These are phyloP conservation scores for Aphaenogaster ashmeadi DNA, from an alignment of 1,140 invertebrate genomes.

Conservation along the genomic window DNA sequence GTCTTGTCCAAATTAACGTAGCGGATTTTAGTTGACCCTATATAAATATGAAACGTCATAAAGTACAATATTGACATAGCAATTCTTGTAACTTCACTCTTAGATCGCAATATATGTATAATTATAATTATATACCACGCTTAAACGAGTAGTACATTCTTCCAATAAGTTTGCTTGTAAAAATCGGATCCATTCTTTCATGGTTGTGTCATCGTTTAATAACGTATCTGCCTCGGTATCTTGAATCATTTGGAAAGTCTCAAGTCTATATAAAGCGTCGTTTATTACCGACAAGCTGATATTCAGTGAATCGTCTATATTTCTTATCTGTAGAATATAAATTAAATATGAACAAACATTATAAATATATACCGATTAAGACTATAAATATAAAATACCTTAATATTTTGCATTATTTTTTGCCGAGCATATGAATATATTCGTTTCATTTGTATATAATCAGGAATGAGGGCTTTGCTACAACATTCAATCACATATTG, in stretches of 20 bases:
- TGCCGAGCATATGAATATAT: slow-evolving; percentile 79
- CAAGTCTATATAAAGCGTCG: slow-evolving; percentile 78
- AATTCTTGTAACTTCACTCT: not conserved
- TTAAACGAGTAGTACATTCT: slow-evolving; percentile 78
- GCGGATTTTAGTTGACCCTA: slow-evolving; percentile 82
- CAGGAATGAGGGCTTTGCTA: slow-evolving; percentile 79
- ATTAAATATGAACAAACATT: not conserved
- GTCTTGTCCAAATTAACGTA: slow-evolving; percentile 82
- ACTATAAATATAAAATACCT: slow-evolving; percentile 67
- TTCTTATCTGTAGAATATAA: slow-evolving; percentile 40
- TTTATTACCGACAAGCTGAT: slow-evolving; percentile 72
- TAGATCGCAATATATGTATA: not conserved
- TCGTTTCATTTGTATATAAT: slow-evolving; percentile 78
- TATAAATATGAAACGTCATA: slow-evolving; percentile 6
- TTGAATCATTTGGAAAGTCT: slow-evolving; percentile 82
- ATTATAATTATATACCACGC: slow-evolving; percentile 69
- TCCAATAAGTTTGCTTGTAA: slow-evolving; percentile 78
- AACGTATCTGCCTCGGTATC: not conserved
- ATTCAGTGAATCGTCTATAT: slow-evolving; percentile 43
- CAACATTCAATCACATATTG: slow-evolving; percentile 83
- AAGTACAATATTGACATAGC: not conserved
- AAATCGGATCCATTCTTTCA: slow-evolving; percentile 82
- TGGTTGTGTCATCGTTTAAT: slow-evolving; percentile 55
- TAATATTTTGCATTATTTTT: slow-evolving; percentile 73
- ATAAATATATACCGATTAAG: slow-evolving; percentile 5